Evolutionary conservation across 2,888 invertebrate species (phyloP).

Genomic region (Parascotia fuliginaria): DNA sequence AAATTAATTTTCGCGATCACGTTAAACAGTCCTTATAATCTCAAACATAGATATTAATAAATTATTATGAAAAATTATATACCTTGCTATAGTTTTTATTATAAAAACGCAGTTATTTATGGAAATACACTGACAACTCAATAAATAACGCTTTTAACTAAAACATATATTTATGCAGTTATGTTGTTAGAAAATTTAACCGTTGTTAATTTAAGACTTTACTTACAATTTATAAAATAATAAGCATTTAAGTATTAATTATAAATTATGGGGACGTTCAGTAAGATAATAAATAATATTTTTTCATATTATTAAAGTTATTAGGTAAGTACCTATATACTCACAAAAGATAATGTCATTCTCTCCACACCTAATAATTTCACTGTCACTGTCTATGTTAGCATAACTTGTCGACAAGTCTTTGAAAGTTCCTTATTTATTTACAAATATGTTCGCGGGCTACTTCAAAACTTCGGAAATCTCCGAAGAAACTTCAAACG

Average conservation of each 20-base stretch:
- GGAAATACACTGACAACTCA: too few relatives aligned
- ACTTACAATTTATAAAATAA: too few relatives aligned
- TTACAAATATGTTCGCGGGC: conserved; percentile 30
- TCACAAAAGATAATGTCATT: conserved; percentile 85
- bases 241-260: too few relatives aligned
- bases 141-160: too few relatives aligned
- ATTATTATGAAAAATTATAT: too few relatives aligned
- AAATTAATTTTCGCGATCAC: conserved; percentile 26
- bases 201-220: too few relatives aligned
- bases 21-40: conserved; percentile 2
- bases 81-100: too few relatives aligned
- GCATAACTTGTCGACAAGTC: conserved; percentile 37
- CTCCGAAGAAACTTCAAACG: conserved; percentile 34
- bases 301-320: neutral
- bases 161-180: too few relatives aligned
- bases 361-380: conserved; percentile 69
- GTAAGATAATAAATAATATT: neutral
- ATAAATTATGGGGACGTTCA: too few relatives aligned
- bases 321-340: conserved; percentile 48
- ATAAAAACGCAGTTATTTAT: too few relatives aligned
- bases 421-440: conserved; percentile 13
- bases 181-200: too few relatives aligned
- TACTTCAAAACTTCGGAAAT: conserved; percentile 28
- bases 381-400: conserved; percentile 55
- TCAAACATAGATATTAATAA: conserved; percentile 5